Evolutionary conservation across 2,888 invertebrate species (phyloP).

Genomic region (Leptinotarsa peninsularis): DNA sequence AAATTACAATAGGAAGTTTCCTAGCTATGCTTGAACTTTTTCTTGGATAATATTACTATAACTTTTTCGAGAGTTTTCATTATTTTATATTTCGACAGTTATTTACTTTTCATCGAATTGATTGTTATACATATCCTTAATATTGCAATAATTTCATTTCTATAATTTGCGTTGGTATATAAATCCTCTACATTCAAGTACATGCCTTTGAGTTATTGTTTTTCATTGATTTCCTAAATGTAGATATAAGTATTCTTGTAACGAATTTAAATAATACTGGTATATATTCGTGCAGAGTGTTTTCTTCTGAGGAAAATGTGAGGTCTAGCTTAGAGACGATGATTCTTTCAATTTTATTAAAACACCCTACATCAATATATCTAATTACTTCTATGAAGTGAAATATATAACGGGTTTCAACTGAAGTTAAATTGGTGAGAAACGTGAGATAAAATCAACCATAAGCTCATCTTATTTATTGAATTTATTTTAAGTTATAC

Average conservation of each 20-base stretch:
- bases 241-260: slow-evolving; percentile 63
- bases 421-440: slow-evolving; percentile 21
- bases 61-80: slow-evolving; percentile 3
- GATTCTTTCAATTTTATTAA: slow-evolving; percentile 27
- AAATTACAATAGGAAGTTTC: slow-evolving; percentile 49
- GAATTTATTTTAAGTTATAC: slow-evolving; percentile 5
- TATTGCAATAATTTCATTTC: slow-evolving; percentile 55
- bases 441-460: slow-evolving; percentile 20
- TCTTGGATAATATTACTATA: slow-evolving; percentile 34
- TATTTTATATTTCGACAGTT: slow-evolving; percentile 19
- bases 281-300: slow-evolving; percentile 39
- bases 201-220: slow-evolving; percentile 39
- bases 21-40: slow-evolving; percentile 51
- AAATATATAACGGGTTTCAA: slow-evolving; percentile 42
- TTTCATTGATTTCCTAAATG: slow-evolving; percentile 46
- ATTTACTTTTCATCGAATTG: slow-evolving; percentile 46
- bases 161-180: slow-evolving; percentile 29
- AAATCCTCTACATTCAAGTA: slow-evolving; percentile 24
- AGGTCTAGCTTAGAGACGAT: neutral
- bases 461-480: slow-evolving; percentile 17
- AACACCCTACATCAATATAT: slow-evolving; percentile 40
- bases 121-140: slow-evolving; percentile 58
- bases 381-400: slow-evolving; percentile 60
- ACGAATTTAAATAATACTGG: slow-evolving; percentile 60
- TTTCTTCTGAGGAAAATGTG: slow-evolving; percentile 15